A percentile compares a stretch with the other conserved stretches of the same genome.
Evolutionary conservation across 2,113 vertebrate species (phyloP).

Genomic region (Crotalus helleri): DNA sequence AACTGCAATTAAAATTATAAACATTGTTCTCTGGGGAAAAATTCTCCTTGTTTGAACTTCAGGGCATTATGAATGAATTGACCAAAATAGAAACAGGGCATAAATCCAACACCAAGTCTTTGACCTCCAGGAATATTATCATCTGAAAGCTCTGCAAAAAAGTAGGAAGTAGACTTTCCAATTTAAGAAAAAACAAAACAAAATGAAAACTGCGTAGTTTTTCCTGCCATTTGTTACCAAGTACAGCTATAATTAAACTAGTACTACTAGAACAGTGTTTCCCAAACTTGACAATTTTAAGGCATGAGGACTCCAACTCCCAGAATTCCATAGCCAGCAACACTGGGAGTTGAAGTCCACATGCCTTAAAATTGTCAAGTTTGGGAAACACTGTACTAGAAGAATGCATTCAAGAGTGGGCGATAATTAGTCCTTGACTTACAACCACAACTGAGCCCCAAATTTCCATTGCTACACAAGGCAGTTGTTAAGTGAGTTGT

Average conservation of each 20-base stretch:
- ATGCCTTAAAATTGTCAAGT: too few species aligned
- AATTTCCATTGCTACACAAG: too few species aligned
- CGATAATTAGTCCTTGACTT: background rate
- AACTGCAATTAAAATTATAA: conserved; percentile 11
- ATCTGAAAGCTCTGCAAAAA: conserved; percentile 28
- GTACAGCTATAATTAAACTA: background rate
- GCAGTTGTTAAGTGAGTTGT: too few species aligned
- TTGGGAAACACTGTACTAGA: background rate
- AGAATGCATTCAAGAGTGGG: background rate
- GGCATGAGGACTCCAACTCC: too few species aligned
- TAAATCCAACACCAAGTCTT: conserved; percentile 24
- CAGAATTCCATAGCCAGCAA: too few species aligned
- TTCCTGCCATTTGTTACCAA: conserved; percentile 5
- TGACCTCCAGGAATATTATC: conserved; percentile 18
- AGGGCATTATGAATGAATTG: conserved; percentile 10
- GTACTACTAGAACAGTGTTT: background rate
- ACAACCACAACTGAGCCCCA: background rate
- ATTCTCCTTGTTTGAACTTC: background rate
- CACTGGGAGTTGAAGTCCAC: too few species aligned
- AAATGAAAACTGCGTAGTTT: background rate
- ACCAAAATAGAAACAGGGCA: conserved; percentile 4
- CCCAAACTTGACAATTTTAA: too few species aligned
- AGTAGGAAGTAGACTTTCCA: conserved; percentile 13
- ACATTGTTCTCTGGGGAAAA: conserved; percentile 18
- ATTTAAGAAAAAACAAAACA: background rate